phyloP scores from a whole-genome alignment of 2,113 vertebrate species.

The Sorex araneus region DNA sequence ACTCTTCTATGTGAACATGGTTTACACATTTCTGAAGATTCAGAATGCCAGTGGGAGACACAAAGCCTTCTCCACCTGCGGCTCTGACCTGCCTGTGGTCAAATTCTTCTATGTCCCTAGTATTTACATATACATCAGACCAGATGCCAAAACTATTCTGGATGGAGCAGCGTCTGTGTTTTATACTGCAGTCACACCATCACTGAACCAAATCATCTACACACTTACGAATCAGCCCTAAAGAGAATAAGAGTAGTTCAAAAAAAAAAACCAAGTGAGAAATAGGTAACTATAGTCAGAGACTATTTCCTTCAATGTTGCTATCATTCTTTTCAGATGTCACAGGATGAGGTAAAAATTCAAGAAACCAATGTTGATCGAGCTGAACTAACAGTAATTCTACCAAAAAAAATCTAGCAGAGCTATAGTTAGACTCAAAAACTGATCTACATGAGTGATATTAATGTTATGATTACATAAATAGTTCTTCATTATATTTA shows the following conservation, averaged over 20 bases:
- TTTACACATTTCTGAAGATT: constrained; percentile 75
- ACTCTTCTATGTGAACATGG: constrained; percentile 79
- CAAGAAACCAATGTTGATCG: too few relatives aligned
- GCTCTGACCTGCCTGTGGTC: constrained; percentile 79
- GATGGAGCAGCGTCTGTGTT: constrained; percentile 77
- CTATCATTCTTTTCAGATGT: not conserved
- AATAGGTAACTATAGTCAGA: not conserved
- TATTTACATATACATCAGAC: constrained; percentile 76
- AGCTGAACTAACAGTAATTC: too few relatives aligned
- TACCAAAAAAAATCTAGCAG: too few relatives aligned
- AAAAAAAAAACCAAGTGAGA: not conserved
- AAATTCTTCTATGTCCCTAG: constrained; percentile 82
- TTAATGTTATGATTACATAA: too few relatives aligned
- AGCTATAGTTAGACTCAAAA: too few relatives aligned
- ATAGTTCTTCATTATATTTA: too few relatives aligned
- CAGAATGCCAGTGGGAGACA: constrained; percentile 55
- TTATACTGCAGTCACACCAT: constrained; percentile 80
- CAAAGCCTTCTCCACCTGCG: constrained; percentile 80
- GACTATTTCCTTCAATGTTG: rapidly evolving
- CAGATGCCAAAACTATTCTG: constrained; percentile 68
- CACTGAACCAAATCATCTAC: constrained; percentile 82
- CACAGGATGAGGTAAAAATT: not conserved
- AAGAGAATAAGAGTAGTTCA: constrained; percentile 3
- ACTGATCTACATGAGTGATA: too few relatives aligned
- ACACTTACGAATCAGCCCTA: constrained; percentile 82